Percentiles rank a stretch among this genome's conserved stretches.
Evolutionary conservation across 2,888 invertebrate species (phyloP).

Genomic region (Andricus curvator): DNA sequence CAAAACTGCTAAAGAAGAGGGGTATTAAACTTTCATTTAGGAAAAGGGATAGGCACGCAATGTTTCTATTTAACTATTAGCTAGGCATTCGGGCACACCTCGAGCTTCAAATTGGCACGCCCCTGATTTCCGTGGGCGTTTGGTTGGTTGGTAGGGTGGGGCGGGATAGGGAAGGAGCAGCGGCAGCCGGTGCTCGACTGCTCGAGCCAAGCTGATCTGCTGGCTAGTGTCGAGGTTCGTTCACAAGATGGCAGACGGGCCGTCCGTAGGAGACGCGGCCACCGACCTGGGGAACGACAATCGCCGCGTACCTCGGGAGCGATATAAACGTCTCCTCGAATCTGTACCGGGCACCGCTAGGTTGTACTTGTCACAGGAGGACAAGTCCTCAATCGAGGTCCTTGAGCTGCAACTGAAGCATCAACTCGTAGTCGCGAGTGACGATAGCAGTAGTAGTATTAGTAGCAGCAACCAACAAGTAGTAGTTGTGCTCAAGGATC

Average conservation of each 20-base stretch:
- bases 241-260: constrained; percentile 90
- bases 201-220: not conserved
- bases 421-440: constrained; percentile 14
- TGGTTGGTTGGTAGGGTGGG: no score
- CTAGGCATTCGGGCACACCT: not conserved
- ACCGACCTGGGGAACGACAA: constrained; percentile 65
- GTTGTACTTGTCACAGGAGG: constrained; percentile 19
- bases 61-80: not conserved
- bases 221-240: constrained; percentile 80
- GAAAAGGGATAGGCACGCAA: not conserved
- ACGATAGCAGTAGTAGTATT: constrained; percentile 19
- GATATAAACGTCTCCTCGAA: constrained; percentile 65
- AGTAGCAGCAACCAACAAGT: constrained; percentile 28
- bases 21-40: not conserved
- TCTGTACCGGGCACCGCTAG: constrained; percentile 16
- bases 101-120: not conserved
- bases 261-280: constrained; percentile 83
- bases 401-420: not conserved
- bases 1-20: no score
- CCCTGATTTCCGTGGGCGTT: constrained; percentile 4
- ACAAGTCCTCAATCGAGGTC: constrained; percentile 18
- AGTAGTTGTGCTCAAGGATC: constrained; percentile 12
- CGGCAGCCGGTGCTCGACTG: constrained; percentile 7
- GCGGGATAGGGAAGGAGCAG: not conserved
- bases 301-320: constrained; percentile 63